phyloP scores from a whole-genome alignment of 2,113 vertebrate genomes.

The Eolophus roseicapilla region DNA sequence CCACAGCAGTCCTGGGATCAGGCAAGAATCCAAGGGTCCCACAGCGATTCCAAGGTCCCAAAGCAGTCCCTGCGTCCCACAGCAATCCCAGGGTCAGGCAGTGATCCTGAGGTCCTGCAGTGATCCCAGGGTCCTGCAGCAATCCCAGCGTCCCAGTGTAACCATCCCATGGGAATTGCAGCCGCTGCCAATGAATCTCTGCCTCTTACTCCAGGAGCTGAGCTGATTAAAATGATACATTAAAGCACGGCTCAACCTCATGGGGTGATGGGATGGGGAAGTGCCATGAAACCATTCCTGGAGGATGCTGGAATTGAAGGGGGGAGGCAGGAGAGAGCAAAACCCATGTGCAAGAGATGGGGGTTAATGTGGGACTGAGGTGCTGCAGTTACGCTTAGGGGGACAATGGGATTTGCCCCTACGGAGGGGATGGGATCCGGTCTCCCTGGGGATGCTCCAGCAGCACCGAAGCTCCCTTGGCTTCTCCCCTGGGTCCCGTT shows the following conservation, averaged over 20 bases:
- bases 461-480: accelerated
- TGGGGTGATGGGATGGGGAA: not conserved
- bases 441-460: not conserved
- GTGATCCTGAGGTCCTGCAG: accelerated
- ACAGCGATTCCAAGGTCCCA: accelerated
- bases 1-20: accelerated
- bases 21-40: too few relatives aligned
- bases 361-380: not conserved
- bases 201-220: not conserved
- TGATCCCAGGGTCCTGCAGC: accelerated
- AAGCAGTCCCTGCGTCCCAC: accelerated
- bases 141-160: accelerated
- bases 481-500: not conserved
- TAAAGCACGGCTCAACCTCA: not conserved
- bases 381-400: accelerated
- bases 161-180: not conserved
- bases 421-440: accelerated
- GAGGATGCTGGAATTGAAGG: not conserved
- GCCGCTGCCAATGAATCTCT: not conserved
- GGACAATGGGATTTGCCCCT: not conserved
- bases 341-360: accelerated
- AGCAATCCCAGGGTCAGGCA: accelerated
- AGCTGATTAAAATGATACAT: not conserved
- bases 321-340: not conserved
- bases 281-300: not conserved